A percentile compares a stretch with the other conserved stretches of the same genome.
These are phyloP conservation scores for Pinna nobilis DNA, from an alignment of 1,140 invertebrate species.

Conservation along the genomic window DNA sequence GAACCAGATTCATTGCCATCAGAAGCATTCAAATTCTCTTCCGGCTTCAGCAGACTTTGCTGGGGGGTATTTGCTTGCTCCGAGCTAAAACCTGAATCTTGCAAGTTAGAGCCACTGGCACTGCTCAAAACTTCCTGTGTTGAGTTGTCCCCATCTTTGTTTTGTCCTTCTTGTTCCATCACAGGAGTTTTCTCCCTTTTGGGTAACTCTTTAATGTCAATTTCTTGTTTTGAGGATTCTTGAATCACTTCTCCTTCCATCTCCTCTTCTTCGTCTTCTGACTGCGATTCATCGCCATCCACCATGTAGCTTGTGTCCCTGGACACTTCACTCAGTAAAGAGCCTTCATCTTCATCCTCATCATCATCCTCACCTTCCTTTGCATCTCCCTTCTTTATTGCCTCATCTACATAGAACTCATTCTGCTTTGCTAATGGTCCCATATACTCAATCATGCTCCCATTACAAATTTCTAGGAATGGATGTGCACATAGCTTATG, in stretches of 20 bases:
- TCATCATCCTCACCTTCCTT: constrained; percentile 1
- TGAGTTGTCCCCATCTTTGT: not conserved
- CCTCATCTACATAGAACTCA: constrained; percentile 73
- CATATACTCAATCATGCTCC: constrained; percentile 71
- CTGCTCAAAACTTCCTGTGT: not conserved
- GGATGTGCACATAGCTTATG: constrained; percentile 75
- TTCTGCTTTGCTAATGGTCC: constrained; percentile 75
- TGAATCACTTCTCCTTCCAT: not conserved
- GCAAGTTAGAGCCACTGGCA: not conserved
- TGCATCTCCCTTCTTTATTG: not conserved
- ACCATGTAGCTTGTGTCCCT: constrained; percentile 1
- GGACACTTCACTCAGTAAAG: not conserved
- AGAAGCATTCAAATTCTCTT: not conserved
- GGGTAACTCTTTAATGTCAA: constrained; percentile 2
- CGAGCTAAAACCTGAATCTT: constrained; percentile 25
- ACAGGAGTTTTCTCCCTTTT: constrained; percentile 6
- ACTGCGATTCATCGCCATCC: constrained; percentile 3
- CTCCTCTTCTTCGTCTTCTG: constrained; percentile 17
- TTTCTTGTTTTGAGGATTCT: not conserved
- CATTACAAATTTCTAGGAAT: constrained; percentile 75
- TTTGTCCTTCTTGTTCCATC: not conserved
- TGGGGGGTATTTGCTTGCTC: constrained; percentile 18
- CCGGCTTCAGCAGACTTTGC: constrained; percentile 8
- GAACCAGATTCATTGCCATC: constrained; percentile 29
- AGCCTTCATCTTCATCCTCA: not conserved